Percentiles rank a stretch among this genome's conserved stretches.
These are phyloP conservation scores for Lithobius niger DNA, from an alignment of 1,140 invertebrate species.

Conservation along the genomic window DNA sequence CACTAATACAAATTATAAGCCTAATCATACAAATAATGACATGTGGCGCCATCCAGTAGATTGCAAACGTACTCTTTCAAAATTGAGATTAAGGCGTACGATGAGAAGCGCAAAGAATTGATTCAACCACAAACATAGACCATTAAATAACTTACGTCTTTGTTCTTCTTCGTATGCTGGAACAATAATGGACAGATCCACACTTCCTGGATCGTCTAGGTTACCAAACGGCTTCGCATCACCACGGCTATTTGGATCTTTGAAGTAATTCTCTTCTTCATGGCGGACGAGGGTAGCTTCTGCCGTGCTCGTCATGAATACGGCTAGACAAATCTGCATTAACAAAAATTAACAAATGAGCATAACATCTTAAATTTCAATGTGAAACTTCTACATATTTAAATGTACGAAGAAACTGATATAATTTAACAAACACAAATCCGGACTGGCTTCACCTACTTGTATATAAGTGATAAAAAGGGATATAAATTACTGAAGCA, in stretches of 20 bases:
- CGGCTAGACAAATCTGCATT: slow-evolving; percentile 40
- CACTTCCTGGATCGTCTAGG: slow-evolving; percentile 47
- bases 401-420: no score
- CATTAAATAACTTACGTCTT: slow-evolving; percentile 51
- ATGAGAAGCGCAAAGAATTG: slow-evolving; percentile 9
- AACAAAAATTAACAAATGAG: neutral
- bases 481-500: no score
- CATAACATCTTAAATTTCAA: neutral
- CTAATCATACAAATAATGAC: no score
- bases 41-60: no score
- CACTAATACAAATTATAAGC: no score
- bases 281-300: slow-evolving; percentile 52
- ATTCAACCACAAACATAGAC: neutral
- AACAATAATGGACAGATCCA: slow-evolving; percentile 75
- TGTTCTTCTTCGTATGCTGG: slow-evolving; percentile 94
- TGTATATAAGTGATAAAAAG: no score
- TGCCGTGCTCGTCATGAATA: slow-evolving; percentile 43
- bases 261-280: slow-evolving; percentile 61
- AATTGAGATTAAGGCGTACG: no score
- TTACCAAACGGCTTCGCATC: slow-evolving; percentile 51
- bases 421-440: no score
- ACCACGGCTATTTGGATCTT: slow-evolving; percentile 43
- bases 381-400: no score
- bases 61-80: no score
- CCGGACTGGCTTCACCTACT: no score